Evolutionary conservation across 1,140 invertebrate genomes (phyloP).

Genomic region (Pseudomyrmex sp.): DNA sequence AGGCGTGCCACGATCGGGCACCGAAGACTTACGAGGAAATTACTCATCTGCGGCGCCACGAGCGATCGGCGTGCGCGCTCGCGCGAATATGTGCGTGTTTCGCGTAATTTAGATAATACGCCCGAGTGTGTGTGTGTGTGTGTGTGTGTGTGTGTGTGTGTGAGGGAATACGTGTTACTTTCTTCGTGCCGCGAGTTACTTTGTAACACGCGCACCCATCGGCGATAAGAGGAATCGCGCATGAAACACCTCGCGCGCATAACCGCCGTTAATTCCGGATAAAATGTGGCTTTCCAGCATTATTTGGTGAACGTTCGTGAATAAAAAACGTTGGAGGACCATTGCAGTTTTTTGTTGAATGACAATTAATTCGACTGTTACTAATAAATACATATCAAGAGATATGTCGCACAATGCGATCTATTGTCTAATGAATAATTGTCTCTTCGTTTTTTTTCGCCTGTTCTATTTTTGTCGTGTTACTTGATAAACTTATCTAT

Average conservation of each 20-base stretch:
- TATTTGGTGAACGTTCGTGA: not conserved
- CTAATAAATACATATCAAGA: not conserved
- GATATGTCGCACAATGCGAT: not conserved
- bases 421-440: too few species aligned
- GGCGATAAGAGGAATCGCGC: constrained; percentile 30
- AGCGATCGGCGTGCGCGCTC: constrained; percentile 40
- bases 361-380: not conserved
- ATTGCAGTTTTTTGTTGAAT: not conserved
- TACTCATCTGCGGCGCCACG: constrained; percentile 55
- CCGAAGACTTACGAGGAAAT: constrained; percentile 16
- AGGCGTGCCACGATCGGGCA: constrained; percentile 29
- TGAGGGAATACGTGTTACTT: constrained; percentile 47
- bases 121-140: not conserved
- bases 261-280: constrained; percentile 6
- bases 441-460: too few species aligned
- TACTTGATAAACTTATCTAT: too few species aligned
- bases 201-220: constrained; percentile 48
- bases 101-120: constrained; percentile 60
- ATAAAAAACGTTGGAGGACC: not conserved
- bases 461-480: too few species aligned
- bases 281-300: not conserved
- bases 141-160: not conserved
- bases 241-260: not conserved
- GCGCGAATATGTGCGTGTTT: constrained; percentile 12
- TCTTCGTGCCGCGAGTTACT: constrained; percentile 37